A percentile compares a stretch with the other conserved stretches of the same genome.
Evolutionary conservation across 2,888 invertebrate genomes (phyloP).

Genomic region (Lepidocyrtoides sp.): DNA sequence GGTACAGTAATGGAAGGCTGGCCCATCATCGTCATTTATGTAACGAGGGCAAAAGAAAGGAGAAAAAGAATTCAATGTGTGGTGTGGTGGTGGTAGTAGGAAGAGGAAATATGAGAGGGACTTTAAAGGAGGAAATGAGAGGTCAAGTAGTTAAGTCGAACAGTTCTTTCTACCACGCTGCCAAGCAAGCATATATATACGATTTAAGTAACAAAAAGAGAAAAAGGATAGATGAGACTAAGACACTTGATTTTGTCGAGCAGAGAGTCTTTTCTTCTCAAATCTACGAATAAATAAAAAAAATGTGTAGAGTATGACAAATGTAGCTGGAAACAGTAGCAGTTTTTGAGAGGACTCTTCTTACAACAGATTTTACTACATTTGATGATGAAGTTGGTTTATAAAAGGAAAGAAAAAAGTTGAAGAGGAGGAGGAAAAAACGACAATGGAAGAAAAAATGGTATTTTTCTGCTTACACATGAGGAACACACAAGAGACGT

Average conservation of each 20-base stretch:
- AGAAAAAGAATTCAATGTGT: constrained; percentile 10
- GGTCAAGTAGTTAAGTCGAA: constrained; percentile 63
- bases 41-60: constrained; percentile 65
- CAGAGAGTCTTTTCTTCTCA: too few relatives aligned
- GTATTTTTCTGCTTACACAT: constrained; percentile 17
- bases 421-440: constrained; percentile 45
- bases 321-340: background rate
- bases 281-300: too few relatives aligned
- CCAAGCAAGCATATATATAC: too few relatives aligned
- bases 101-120: constrained; percentile 52
- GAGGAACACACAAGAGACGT: background rate
- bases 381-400: constrained; percentile 5
- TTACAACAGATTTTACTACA: constrained; percentile 57
- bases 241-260: too few relatives aligned
- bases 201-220: background rate
- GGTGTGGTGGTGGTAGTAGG: background rate
- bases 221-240: too few relatives aligned
- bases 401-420: constrained; percentile 5
- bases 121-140: constrained; percentile 63
- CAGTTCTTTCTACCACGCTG: background rate
- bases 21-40: constrained; percentile 72
- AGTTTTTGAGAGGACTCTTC: background rate
- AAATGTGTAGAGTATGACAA: background rate
- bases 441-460: constrained; percentile 49
- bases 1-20: constrained; percentile 63